Conservation (phyloP, 2,113 vertebrate species). For the Atherinomorus stipes region DNA sequence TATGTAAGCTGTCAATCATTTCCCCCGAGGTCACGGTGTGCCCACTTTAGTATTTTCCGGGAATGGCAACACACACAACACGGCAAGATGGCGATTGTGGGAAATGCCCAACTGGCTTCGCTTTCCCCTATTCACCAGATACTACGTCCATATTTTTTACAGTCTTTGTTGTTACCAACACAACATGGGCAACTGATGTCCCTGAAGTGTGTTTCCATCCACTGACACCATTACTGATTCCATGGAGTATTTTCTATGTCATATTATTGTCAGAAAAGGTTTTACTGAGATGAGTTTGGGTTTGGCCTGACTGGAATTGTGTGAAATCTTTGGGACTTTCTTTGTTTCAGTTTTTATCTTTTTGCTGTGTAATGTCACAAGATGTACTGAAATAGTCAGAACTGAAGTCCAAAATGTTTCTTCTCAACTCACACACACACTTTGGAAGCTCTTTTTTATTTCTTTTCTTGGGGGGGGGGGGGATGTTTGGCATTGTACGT, state of each 20-base stretch:
- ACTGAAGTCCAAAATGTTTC: slow-evolving; percentile 26
- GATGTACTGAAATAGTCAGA: neutral
- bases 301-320: neutral
- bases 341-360: slow-evolving; percentile 3
- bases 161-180: no score
- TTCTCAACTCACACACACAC: slow-evolving; percentile 19
- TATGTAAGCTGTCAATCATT: no score
- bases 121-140: no score
- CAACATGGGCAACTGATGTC: neutral
- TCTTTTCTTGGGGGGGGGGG: no score
- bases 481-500: neutral
- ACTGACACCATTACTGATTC: neutral
- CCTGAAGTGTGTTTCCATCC: neutral
- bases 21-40: no score
- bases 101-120: no score
- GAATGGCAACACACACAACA: no score
- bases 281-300: neutral
- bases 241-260: no score
- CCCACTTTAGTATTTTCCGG: no score
- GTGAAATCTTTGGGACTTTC: slow-evolving; percentile 19
- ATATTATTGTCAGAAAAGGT: neutral
- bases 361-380: slow-evolving; percentile 1
- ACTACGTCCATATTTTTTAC: no score
- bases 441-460: slow-evolving; percentile 18
- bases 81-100: no score